Evolutionary conservation across 1,140 invertebrate genomes (phyloP), one percentile per base, ranked within the genome.

Genomic region (Diorhabda carinulata): DNA sequence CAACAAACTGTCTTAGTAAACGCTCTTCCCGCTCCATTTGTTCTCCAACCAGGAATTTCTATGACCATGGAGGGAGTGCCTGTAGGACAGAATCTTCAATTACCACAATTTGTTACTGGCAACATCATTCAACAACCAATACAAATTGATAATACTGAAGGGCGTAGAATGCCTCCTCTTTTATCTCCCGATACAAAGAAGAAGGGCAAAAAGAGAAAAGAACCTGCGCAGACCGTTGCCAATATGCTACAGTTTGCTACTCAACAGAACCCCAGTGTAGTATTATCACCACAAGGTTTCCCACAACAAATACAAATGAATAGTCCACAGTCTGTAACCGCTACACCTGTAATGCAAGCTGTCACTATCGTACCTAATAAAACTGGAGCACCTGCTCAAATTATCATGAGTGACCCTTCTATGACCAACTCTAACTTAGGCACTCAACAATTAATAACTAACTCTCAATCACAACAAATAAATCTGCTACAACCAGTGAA

Each of bases 1-100:
- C 92, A 93, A 77, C 91, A 90, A 10, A 90, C 91, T 0, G 90
- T 93, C 2, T 84, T 96, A 6, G 89, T 95, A 1, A 95, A 95
- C 76, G 89, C 92, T 0, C 83, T 95, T 70, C 90, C 90, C 70
- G 87, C 90, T 25, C 91, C 92, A 0, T 91, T 93, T 61, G 86
- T 93, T 5, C 87, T 95, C 61, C 92, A 92, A 80, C 90, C 90
- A 3, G 86, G 91, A 3, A 88, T 91, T 40, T 82, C 84, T 60
- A 87, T 90, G 82, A 84, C 87, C 3, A 84, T 89, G 5, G 88
- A 92, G 81, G 88, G 89, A 69, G 78, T 88, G 83, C 84, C 72
- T 8, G 86, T 90, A n/a, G 84, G 87, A 68, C 88, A 89, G 70
- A 89, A 89, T 70, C 82, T 87, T 57, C 87, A 89, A 61, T 81